Conservation (phyloP, 2,888 invertebrate species). For the Schizaphis graminum region DNA sequence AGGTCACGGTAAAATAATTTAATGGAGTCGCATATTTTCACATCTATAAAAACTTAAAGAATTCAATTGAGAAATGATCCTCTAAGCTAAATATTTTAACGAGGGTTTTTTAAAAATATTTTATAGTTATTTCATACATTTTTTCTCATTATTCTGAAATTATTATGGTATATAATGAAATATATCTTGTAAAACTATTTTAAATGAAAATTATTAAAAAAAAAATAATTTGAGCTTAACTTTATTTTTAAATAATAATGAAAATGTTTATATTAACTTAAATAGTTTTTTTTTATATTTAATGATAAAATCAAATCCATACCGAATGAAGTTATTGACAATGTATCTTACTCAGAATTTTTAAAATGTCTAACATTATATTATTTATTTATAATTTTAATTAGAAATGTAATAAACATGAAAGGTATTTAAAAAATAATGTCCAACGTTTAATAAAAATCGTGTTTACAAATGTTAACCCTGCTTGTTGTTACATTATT, state of each 20-base stretch:
- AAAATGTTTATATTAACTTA: neutral
- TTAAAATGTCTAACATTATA: neutral
- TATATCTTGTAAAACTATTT: neutral
- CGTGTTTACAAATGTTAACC: neutral
- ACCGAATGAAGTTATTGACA: neutral
- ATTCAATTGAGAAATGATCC: conserved; percentile 15
- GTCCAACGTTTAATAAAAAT: neutral
- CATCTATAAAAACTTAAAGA: conserved; percentile 4
- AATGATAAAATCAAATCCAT: neutral
- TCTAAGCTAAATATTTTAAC: neutral
- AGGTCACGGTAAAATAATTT: neutral
- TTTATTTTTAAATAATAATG: neutral
- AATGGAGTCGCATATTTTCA: conserved; percentile 7
- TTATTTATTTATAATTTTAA: neutral
- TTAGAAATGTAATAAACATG: neutral
- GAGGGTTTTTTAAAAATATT: neutral
- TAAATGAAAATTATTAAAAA: neutral
- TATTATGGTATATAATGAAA: neutral
- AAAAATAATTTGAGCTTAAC: neutral
- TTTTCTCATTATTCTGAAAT: neutral
- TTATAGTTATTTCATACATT: neutral
- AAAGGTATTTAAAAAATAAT: neutral
- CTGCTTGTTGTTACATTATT: neutral
- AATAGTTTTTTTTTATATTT: neutral
- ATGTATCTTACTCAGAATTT: neutral